Evolutionary conservation across 1,140 invertebrate species (phyloP).

Genomic region (Watersipora subatra): DNA sequence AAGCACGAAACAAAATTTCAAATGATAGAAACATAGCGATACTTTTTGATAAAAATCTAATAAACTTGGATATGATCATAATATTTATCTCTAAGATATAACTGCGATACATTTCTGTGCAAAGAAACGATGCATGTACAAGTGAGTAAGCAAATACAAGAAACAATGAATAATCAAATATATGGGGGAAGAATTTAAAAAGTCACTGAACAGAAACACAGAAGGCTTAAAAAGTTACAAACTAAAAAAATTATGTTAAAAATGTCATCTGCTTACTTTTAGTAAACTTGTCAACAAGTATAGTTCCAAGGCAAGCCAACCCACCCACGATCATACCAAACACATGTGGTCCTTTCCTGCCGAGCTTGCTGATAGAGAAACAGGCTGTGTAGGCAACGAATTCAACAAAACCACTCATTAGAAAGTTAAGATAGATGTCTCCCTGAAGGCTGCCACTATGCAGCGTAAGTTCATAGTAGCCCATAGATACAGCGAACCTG

Average conservation of each 20-base stretch:
- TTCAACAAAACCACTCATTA: conserved; percentile 5
- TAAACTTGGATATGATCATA: too few species aligned
- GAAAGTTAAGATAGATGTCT: conserved; percentile 7
- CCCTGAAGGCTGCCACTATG: conserved; percentile 4
- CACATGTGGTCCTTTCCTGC: conserved; percentile 18
- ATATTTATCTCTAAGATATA: too few species aligned
- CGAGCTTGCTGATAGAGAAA: conserved; percentile 15
- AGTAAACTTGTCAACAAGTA: conserved; percentile 1
- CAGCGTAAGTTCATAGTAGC: conserved; percentile 8
- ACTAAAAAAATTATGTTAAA: background rate
- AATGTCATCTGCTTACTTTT: background rate
- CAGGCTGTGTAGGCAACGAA: background rate
- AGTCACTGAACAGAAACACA: too few species aligned
- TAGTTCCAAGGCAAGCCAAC: conserved; percentile 16
- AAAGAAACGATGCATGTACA: too few species aligned
- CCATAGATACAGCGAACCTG: conserved; percentile 6
- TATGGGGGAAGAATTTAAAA: too few species aligned
- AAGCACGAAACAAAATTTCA: too few species aligned
- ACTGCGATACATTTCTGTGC: too few species aligned
- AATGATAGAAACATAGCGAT: too few species aligned
- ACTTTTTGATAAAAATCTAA: too few species aligned
- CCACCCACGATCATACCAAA: conserved; percentile 20
- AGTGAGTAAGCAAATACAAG: too few species aligned
- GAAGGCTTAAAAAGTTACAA: background rate
- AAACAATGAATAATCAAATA: too few species aligned